Conservation (phyloP, 1,140 invertebrate species). For the Coelopa frigida region DNA sequence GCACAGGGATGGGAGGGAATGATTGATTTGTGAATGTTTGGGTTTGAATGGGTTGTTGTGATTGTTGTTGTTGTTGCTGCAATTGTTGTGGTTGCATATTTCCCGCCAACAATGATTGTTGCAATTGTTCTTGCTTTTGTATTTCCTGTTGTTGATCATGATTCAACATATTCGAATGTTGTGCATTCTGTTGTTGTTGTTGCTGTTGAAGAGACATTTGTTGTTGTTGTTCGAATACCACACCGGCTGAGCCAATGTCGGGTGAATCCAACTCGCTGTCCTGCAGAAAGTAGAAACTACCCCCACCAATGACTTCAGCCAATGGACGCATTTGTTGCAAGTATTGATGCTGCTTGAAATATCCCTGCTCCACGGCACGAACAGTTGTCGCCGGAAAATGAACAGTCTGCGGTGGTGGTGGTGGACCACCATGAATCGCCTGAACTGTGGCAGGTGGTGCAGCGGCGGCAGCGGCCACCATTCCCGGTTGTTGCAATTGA, state of each 20-base stretch:
- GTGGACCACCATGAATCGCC: conserved; percentile 8
- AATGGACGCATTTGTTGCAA: conserved; percentile 55
- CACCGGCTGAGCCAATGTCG: conserved; percentile 33
- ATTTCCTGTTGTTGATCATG: conserved; percentile 24
- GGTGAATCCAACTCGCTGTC: conserved; percentile 70
- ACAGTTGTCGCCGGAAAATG: conserved; percentile 47
- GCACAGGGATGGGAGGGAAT: conserved; percentile 48
- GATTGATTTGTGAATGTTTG: conserved; percentile 75
- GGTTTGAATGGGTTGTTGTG: conserved; percentile 54
- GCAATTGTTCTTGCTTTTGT: too few relatives aligned
- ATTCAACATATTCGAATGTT: conserved; percentile 59
- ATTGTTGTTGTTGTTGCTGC: conserved; percentile 43
- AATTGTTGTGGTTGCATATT: conserved; percentile 1
- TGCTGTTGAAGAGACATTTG: conserved; percentile 17
- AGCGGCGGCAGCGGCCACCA: background rate
- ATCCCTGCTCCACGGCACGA: conserved; percentile 53
- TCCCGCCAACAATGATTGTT: too few relatives aligned
- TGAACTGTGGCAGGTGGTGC: too few relatives aligned
- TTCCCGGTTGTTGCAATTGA: conserved; percentile 21
- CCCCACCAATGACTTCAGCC: conserved; percentile 58
- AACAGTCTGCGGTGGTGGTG: conserved; percentile 19
- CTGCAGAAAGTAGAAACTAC: conserved; percentile 69
- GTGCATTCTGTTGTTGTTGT: conserved; percentile 66
- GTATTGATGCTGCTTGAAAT: conserved; percentile 49
- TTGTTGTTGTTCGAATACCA: conserved; percentile 15